Conservation (phyloP, 2,113 vertebrate genomes). For the Narcine bancroftii region DNA sequence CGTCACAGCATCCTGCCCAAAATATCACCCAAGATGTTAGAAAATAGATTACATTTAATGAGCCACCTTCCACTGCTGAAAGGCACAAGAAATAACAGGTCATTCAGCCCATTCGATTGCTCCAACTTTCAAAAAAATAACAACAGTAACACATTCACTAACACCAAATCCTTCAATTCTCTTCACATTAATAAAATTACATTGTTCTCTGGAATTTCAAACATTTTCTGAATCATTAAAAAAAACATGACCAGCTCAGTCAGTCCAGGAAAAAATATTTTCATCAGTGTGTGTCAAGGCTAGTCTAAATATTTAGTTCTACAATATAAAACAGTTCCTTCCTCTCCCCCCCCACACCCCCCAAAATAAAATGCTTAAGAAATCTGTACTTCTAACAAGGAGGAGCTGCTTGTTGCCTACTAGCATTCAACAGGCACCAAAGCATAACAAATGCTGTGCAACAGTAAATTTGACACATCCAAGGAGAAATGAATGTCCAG, state of each 20-base stretch:
- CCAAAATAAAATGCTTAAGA: not conserved
- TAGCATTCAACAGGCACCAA: too few species aligned
- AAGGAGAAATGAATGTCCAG: not conserved
- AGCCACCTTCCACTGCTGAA: not conserved
- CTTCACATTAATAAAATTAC: too few species aligned
- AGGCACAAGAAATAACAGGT: too few species aligned
- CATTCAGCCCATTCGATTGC: too few species aligned
- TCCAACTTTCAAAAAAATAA: too few species aligned
- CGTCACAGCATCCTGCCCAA: not conserved
- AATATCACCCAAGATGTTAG: not conserved
- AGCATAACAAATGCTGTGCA: not conserved
- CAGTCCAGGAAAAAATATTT: not conserved
- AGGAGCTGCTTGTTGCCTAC: not conserved
- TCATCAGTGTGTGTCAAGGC: not conserved
- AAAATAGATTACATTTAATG: not conserved
- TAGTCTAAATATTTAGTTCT: conserved; percentile 18
- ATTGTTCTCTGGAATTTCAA: not conserved
- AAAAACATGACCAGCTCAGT: not conserved
- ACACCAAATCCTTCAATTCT: too few species aligned
- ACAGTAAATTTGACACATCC: not conserved
- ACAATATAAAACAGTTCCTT: not conserved
- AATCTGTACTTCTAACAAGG: not conserved
- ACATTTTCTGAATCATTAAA: not conserved
- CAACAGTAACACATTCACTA: too few species aligned
- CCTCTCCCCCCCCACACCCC: too few species aligned